Evolutionary conservation across 2,888 invertebrate genomes (phyloP).

Genomic region (Cataglyphis cursor): DNA sequence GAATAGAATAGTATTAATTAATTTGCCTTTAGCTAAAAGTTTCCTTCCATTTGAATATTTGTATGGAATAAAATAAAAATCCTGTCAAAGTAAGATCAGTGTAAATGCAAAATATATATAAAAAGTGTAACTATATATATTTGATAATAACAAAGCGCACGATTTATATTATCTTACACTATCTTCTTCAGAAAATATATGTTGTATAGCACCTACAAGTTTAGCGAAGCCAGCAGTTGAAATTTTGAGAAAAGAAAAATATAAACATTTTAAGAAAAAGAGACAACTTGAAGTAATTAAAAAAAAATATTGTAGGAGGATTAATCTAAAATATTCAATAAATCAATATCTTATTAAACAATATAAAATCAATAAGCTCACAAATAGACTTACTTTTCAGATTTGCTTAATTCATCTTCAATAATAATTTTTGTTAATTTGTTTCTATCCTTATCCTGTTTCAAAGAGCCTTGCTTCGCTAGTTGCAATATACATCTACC

Average conservation of each 20-base stretch:
- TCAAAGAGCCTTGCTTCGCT: slow-evolving; percentile 14
- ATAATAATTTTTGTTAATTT: slow-evolving; percentile 22
- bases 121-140: background rate
- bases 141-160: background rate
- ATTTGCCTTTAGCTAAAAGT: too few species aligned
- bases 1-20: too few species aligned
- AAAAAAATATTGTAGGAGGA: background rate
- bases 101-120: background rate
- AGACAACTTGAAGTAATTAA: background rate
- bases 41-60: too few species aligned
- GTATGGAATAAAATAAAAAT: background rate
- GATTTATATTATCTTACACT: background rate
- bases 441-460: background rate
- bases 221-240: background rate
- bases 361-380: background rate
- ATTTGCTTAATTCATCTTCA: slow-evolving; percentile 10
- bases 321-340: background rate
- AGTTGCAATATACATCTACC: slow-evolving; percentile 17
- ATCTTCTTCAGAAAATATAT: slow-evolving; percentile 3
- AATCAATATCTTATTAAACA: too few species aligned
- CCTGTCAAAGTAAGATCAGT: background rate
- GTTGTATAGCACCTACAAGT: background rate
- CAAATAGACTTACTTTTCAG: background rate
- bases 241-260: background rate
- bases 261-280: background rate